Base-by-base conservation (phyloP, 2,888 invertebrate genomes). In the Temnothorax rugatulus region DNA sequence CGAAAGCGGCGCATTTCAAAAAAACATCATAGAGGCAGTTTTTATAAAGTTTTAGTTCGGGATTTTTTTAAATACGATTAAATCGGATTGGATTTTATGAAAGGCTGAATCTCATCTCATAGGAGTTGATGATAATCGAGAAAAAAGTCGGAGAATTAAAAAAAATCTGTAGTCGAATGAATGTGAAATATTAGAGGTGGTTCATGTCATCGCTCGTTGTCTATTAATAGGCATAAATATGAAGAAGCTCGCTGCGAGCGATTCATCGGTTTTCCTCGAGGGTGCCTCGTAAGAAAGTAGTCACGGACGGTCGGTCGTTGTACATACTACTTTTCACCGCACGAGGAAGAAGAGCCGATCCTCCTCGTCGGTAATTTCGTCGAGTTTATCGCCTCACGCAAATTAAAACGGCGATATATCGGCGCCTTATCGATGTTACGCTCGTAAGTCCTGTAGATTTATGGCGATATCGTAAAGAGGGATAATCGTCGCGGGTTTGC, bases 381-480 rank as follows among this genome's bases (percentile, higher is more conserved):
- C 8, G 21, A 44, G 69, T 47, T 79, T 57, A 57, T 68, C 44
- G 44, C 52, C 15, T 25, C 52, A 9, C 18, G 34, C 21, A 44
- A 57, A 68, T 79, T 41, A 64, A 64, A 68, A 44, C 44, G 18
- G 38, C 18, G 57, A 76, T 44, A 68, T 66, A 41, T 50, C 29
- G 50, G 29, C n/a, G 21, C 18, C 0, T 21, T 44, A 29, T 57
- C 57, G 68, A 79, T n/a, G n/a, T 34, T 41, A 38, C 38, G 8
- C 41, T 44, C 75, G 41, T 54, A 77, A 77, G 41, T 54, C 4
- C n/a, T 54, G 44, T 25, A 21, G 59, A 79, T 79, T 79, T 69
- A 79, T 15, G 15, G 59, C 34, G 66, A 77, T 66, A 77, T 77
- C 54, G 66, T 77, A 66, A 66, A 69, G 21, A 69, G 47, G 34